These are phyloP conservation scores for Acromyrmex echinatior DNA, from an alignment of 1,140 invertebrate genomes.

Conservation along the genomic window DNA sequence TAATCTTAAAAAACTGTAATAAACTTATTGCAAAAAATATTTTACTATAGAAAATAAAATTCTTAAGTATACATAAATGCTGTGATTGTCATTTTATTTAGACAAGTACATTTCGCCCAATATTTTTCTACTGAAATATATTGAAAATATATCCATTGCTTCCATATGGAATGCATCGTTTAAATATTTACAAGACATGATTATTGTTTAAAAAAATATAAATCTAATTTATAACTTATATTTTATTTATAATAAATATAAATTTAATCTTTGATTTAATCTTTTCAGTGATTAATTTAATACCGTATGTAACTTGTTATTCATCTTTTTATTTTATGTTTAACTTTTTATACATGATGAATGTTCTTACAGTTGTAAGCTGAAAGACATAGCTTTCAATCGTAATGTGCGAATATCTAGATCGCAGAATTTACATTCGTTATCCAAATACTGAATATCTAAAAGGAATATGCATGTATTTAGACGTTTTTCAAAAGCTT, in stretches of 20 bases:
- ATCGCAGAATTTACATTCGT: not conserved
- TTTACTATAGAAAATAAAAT: not conserved
- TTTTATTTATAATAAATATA: not conserved
- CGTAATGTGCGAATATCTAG: not conserved
- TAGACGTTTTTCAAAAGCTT: not conserved
- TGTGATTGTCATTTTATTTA: not conserved
- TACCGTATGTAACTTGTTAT: not conserved
- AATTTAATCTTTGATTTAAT: slow-evolving; percentile 4
- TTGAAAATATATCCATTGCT: not conserved
- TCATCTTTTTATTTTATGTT: not conserved
- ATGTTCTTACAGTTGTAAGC: not conserved
- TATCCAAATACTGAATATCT: not conserved
- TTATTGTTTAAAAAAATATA: not conserved
- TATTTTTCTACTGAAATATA: not conserved
- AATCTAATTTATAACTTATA: not conserved
- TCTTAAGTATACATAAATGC: not conserved
- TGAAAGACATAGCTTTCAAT: not conserved
- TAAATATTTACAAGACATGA: not conserved
- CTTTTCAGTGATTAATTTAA: not conserved
- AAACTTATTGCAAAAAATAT: not conserved
- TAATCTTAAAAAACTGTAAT: too few species aligned
- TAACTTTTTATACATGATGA: not conserved
- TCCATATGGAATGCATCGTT: not conserved
- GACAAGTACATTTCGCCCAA: not conserved
- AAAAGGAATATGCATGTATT: not conserved